phyloP scores from a whole-genome alignment of 2,113 vertebrate species.

The Anhinga anhinga region DNA sequence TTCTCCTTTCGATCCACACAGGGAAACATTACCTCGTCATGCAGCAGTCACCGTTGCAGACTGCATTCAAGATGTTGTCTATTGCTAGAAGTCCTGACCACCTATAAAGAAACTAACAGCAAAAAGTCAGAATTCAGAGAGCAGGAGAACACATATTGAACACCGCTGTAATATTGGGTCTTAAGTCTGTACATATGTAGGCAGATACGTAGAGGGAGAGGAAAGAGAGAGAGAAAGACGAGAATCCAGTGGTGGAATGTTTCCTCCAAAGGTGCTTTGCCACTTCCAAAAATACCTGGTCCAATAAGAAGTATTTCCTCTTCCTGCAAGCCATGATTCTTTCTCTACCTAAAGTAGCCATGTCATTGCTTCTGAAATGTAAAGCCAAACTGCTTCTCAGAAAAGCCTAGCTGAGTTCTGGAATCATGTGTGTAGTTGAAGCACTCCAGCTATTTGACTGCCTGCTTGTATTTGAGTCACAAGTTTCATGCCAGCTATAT shows the following conservation, averaged over 20 bases:
- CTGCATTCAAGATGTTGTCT: background rate
- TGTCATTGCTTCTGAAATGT: background rate
- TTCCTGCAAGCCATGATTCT: background rate
- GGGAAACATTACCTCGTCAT: rapidly evolving
- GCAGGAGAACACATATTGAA: background rate
- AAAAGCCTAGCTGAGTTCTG: background rate
- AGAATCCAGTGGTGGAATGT: background rate
- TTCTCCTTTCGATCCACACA: background rate
- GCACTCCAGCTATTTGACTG: background rate
- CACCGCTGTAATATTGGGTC: background rate
- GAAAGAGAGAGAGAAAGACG: background rate
- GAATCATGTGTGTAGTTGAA: background rate
- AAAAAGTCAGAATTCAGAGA: background rate
- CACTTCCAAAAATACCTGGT: background rate
- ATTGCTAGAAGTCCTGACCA: background rate
- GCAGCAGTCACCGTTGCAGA: background rate
- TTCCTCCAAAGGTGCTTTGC: background rate
- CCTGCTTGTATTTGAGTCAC: background rate
- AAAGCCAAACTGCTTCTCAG: conserved; percentile 1
- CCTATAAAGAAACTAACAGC: background rate
- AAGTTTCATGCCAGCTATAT: background rate
- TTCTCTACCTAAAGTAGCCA: background rate
- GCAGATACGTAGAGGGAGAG: background rate
- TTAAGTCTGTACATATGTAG: background rate
- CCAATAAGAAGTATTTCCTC: background rate